Evolutionary conservation across 2,888 invertebrate genomes (phyloP), one percentile per base, ranked within the genome.

Genomic region (Drosophila limbata): DNA sequence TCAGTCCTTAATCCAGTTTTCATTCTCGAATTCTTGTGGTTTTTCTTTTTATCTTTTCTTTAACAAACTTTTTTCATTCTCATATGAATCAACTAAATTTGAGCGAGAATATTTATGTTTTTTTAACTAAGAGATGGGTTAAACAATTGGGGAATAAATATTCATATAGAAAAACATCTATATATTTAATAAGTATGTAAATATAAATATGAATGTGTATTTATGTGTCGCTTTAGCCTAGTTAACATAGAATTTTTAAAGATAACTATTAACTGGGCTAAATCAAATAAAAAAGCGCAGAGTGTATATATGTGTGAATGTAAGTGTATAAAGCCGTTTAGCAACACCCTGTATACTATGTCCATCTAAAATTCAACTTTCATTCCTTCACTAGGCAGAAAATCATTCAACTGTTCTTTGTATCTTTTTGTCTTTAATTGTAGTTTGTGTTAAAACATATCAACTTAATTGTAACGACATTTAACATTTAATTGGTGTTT

Each of bases 391-490:
- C 59, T 79, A 57, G 69, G 80, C 69, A 67, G 81, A 66, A 68
- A 82, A 72, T 75, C 63, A 61, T 56, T 62, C 44, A 35, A 48
- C 50, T 39, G 35, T 67, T 45, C 17, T 9, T 3, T n/a, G 13
- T 25, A 25, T 15, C 28, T 39, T 56, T 62, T 25, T 28, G 39
- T 60, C 60, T 21, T 53, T 60, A 61, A 59, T 63, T 56, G 50
- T 57, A 59, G 45, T 17, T 66, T 51, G 25, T 71, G 75, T 81
- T 86, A 88, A 83, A 85, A 85, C 88, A 82, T 86, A 85, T 77
- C 81, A 88, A 84, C 88, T 88, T 88, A 84, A 83, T 81, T 81
- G 52, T 85, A 88, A 84, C 88, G 83, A 83, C 88, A 85, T 84
- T 84, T 85, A 84, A 84, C 83, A 84, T 84, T 88, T 73, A 77